Evolutionary conservation across 2,888 invertebrate species (phyloP), one percentile per base, ranked within the genome.

Genomic region (Strigamia maritima): DNA sequence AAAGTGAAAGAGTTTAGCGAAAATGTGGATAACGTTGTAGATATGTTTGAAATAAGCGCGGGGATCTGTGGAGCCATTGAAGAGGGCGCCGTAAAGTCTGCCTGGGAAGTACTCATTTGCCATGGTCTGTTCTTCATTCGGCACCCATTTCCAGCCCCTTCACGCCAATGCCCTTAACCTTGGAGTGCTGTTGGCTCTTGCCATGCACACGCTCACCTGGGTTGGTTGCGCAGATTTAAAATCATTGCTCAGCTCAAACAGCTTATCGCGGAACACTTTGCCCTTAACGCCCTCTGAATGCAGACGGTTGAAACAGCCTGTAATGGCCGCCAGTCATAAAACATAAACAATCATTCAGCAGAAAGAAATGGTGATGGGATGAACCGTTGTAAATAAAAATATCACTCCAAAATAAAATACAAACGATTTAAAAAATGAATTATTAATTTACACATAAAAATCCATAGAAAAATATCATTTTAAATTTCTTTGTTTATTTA

Each of bases 261-360:
- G 44, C 77, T 44, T 77, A 77, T 77, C 49, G 26, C 16, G 26
- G 54, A 77, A 54, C 49, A 77, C 44, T 44, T 49, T 65, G 31
- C 44, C 78, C 78, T 60, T 65, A 54, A 44, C 78, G 78, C 78
- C 60, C 65, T 78, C 78, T 78, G 78, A 24, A 19, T 28, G 65
- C 78, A 65, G 78, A 54, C 40, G 22, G 35, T 28, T 26, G 60
- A 78, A 78, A 26, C 40, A 28, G 19, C 22, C 24, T 14, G 44
- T 78, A 44, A 78, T 78, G 78, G 78, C 78, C 78, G 78, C 78
- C 78, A 78, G 78, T 22, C 78, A 78, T 78, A 78, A 78, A 78
- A 78, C 65, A 78, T 78, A 78, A 78, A 78, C 78, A 78, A 78
- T 60, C 78, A 54, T 40, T 60, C 60, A 65, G 65, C 26, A 35